Evolutionary conservation across 2,797 vertebrate species (phyloP).

Genomic region (Lepus oiostolus): DNA sequence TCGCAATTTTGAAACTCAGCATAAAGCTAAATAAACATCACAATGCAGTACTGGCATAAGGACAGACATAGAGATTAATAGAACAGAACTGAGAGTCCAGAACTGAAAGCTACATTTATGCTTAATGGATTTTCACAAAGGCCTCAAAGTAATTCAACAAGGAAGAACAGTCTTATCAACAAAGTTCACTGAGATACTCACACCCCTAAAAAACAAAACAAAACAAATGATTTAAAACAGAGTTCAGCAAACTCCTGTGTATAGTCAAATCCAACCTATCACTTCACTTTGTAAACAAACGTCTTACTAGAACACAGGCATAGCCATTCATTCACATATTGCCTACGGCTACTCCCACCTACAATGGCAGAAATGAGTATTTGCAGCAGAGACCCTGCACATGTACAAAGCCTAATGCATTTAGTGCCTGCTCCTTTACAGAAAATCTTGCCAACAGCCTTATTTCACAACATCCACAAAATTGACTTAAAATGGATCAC

Average conservation of each 20-base stretch:
- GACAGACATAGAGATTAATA: background rate
- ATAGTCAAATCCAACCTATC: background rate
- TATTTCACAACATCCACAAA: background rate
- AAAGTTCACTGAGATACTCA: background rate
- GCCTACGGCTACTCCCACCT: background rate
- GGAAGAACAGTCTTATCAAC: background rate
- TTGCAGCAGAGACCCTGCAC: background rate
- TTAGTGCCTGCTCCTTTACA: background rate
- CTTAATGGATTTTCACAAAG: slow-evolving; percentile 10
- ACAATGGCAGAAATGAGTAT: background rate
- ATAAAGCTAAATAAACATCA: slow-evolving; percentile 13
- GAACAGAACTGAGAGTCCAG: background rate
- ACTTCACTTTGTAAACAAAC: slow-evolving; percentile 1
- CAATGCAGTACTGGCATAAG: background rate
- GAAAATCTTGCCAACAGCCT: background rate
- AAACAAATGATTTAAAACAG: background rate
- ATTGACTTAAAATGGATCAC: background rate
- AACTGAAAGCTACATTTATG: slow-evolving; percentile 6
- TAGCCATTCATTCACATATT: background rate
- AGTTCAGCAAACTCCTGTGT: background rate
- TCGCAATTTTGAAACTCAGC: background rate
- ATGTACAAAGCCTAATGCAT: background rate
- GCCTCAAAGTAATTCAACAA: background rate
- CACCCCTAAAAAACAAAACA: background rate
- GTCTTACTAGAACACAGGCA: background rate